Evolutionary conservation across 2,113 vertebrate species (phyloP).

Genomic region (Gallinago media): DNA sequence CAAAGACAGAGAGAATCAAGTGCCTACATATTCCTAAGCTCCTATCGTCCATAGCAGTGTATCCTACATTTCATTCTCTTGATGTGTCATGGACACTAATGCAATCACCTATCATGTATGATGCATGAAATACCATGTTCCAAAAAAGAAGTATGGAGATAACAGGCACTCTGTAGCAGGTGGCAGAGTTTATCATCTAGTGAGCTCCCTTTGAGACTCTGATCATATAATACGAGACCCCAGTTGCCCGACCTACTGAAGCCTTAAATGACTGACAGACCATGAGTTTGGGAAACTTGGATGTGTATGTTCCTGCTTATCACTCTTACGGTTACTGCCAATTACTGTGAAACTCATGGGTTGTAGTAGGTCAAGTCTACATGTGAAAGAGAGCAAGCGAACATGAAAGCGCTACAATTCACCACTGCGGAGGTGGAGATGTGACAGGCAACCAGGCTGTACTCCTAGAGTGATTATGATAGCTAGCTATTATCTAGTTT

Average conservation of each 20-base stretch:
- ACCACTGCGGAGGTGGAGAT: not conserved
- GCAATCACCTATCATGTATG: not conserved
- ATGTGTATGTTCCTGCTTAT: not conserved
- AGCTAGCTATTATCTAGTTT: not conserved
- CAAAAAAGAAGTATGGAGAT: not conserved
- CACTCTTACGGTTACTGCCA: not conserved
- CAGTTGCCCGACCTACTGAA: not conserved
- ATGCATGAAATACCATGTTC: not conserved
- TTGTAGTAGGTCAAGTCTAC: not conserved
- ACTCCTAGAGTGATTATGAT: not conserved
- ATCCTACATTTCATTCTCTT: not conserved
- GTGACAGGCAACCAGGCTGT: not conserved
- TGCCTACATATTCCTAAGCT: not conserved
- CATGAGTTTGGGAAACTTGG: not conserved
- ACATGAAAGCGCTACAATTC: not conserved
- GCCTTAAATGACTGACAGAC: not conserved
- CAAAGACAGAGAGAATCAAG: not conserved
- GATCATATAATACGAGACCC: fast-evolving
- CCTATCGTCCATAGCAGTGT: not conserved
- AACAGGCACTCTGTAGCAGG: not conserved
- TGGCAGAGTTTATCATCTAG: not conserved
- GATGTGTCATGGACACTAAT: not conserved
- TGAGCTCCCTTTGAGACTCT: not conserved
- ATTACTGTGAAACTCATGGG: not conserved
- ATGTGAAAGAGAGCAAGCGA: not conserved